Evolutionary conservation across 2,113 vertebrate genomes (phyloP), one percentile per base, ranked within the genome.

Genomic region (Caloenas nicobarica): DNA sequence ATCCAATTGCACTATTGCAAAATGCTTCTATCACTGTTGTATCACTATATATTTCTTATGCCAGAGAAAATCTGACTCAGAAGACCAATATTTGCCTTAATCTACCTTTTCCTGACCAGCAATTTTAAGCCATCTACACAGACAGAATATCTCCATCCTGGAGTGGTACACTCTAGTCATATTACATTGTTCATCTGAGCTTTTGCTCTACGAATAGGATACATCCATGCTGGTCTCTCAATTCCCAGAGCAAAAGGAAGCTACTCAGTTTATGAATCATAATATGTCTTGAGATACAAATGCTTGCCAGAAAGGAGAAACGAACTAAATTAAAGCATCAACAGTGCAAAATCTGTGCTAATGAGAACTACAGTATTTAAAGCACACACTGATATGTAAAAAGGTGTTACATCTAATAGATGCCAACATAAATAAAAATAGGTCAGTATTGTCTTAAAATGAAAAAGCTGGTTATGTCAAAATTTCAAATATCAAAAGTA

Each of bases 201-300:
- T 46, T 89, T 76, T 88, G 53, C 86, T 92, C 42, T 81, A 86
- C 71, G 88, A 95, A 91, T 33, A 80, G 64, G 64, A 79, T 34
- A 28, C 38, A 79, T 83, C 70, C 61, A 66, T 38, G 40, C 50
- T 61, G 44, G 50, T 88, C 34, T 69, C 56, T 40, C 2, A 5
- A 91, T 79, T 74, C 72, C 69, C 82, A 84, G 42, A 95, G 65
- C 50, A 90, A 90, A 80, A 89, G 42, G 79, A 86, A 94, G 25
- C 46, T 81, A 51, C 76, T 84, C 78, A 65, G 70, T n/a, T 78
- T 84, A 78, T 78, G 79, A 91, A 81, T 93, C 61, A 70, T 44
- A 78, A 68, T 54, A 61, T 10, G 31, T 86, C 87, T 88, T 36
- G 64, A 94, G 88, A 57, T 72, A 68, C 5, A 91, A 94, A 79